Percentiles rank a stretch among this genome's conserved stretches.
phyloP scores from a whole-genome alignment of 2,797 vertebrate species.

The Podarcis lilfordi region DNA sequence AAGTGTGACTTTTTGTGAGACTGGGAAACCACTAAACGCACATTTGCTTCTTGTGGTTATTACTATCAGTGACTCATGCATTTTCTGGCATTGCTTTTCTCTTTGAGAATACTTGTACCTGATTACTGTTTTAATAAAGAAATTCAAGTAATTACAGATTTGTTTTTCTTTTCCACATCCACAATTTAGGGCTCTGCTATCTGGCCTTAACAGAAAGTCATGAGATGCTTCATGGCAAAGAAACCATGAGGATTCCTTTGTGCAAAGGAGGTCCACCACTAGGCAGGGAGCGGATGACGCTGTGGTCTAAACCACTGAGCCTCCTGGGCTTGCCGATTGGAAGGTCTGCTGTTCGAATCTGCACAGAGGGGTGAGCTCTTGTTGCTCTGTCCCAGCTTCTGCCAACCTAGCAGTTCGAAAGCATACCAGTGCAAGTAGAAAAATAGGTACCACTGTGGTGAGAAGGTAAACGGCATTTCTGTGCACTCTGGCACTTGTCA shows the following conservation, averaged over 20 bases:
- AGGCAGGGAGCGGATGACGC: no score
- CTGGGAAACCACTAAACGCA: background rate
- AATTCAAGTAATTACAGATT: background rate
- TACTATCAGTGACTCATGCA: background rate
- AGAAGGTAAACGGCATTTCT: no score
- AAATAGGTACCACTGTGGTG: no score
- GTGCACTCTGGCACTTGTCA: no score
- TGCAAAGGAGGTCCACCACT: background rate
- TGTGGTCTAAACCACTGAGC: no score
- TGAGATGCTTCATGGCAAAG: background rate
- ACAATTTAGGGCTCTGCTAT: background rate
- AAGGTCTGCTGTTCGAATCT: no score
- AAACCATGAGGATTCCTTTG: background rate
- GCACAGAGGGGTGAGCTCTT: no score
- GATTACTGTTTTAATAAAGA: conserved; percentile 14
- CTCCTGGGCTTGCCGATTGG: no score
- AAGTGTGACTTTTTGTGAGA: background rate
- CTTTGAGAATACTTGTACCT: background rate
- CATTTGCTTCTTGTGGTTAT: background rate
- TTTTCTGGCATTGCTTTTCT: background rate
- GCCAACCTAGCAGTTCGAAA: no score
- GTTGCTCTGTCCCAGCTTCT: no score
- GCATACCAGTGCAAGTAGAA: no score
- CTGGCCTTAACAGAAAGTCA: background rate
- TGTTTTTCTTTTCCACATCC: background rate